Percentiles rank a stretch among this genome's conserved stretches.
Conservation (phyloP, 2,797 vertebrate species). For the Miichthys miiuy region DNA sequence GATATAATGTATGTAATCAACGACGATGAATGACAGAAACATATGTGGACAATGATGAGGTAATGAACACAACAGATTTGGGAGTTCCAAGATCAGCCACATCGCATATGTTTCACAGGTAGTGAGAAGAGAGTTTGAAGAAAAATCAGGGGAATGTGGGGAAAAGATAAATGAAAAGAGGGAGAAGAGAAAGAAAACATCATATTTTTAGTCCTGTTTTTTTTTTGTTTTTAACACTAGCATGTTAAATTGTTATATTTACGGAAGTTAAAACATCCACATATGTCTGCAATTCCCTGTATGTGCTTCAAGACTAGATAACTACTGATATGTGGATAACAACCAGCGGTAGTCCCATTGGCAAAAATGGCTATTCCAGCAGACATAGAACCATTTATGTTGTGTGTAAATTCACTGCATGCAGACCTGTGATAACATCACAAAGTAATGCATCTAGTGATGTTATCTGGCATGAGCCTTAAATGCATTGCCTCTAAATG, state of each 20-base stretch:
- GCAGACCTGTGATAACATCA: slow-evolving; percentile 84
- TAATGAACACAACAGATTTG: slow-evolving; percentile 42
- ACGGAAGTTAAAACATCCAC: slow-evolving; percentile 56
- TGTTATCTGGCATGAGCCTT: slow-evolving; percentile 76
- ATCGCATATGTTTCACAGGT: slow-evolving; percentile 64
- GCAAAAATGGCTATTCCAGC: slow-evolving; percentile 56
- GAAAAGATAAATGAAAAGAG: slow-evolving; percentile 69
- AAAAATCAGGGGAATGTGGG: slow-evolving; percentile 45
- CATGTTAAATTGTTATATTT: slow-evolving; percentile 41
- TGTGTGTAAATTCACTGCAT: slow-evolving; percentile 74
- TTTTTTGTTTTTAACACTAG: slow-evolving; percentile 38
- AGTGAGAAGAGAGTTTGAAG: slow-evolving; percentile 39
- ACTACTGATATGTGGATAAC: slow-evolving; percentile 40
- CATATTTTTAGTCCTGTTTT: slow-evolving; percentile 79
- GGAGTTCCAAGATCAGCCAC: slow-evolving; percentile 45
- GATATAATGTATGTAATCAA: background rate
- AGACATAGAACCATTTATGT: slow-evolving; percentile 67
- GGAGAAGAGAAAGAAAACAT: slow-evolving; percentile 81
- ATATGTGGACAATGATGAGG: slow-evolving; percentile 48
- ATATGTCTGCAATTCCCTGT: slow-evolving; percentile 49
- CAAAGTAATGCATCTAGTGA: slow-evolving; percentile 84
- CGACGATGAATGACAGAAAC: slow-evolving; percentile 52
- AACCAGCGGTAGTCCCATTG: slow-evolving; percentile 35
- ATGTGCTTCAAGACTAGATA: slow-evolving; percentile 47
- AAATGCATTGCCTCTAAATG: slow-evolving; percentile 74